phyloP scores from a whole-genome alignment of 2,797 vertebrate species.

The Anisognathus igniventris region DNA sequence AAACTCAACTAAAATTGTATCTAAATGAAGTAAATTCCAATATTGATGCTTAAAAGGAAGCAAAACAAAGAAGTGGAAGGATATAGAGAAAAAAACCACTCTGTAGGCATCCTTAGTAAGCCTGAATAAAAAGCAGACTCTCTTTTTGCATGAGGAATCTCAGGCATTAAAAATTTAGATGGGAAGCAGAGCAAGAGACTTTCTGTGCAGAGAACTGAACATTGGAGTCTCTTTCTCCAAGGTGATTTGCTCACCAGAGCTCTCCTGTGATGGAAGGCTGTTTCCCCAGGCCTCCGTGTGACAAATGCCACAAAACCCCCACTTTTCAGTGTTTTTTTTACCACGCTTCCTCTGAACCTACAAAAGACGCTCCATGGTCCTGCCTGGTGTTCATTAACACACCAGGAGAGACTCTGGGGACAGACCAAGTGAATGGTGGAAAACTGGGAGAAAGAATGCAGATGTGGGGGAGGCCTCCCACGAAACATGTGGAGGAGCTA shows the following conservation, averaged over 20 bases:
- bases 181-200: not conserved
- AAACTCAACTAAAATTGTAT: not conserved
- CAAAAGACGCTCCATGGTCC: accelerated
- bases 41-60: not conserved
- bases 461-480: constrained; percentile 16
- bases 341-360: not conserved
- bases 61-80: not conserved
- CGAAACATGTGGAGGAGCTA: not conserved
- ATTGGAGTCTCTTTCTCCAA: not conserved
- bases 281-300: not conserved
- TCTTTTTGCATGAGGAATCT: not conserved
- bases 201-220: not conserved
- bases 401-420: not conserved
- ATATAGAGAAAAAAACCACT: not conserved
- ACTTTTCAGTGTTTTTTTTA: not conserved
- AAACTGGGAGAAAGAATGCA: constrained; percentile 17
- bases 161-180: not conserved
- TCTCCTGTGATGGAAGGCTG: not conserved
- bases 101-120: not conserved
- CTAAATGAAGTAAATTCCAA: not conserved
- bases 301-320: not conserved
- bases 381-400: not conserved
- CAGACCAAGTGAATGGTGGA: not conserved
- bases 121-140: not conserved
- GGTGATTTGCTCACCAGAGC: not conserved